These are phyloP conservation scores for Patiria miniata DNA, from an alignment of 35 echinoderm and acorn worm genomes.

Conservation along the genomic window DNA sequence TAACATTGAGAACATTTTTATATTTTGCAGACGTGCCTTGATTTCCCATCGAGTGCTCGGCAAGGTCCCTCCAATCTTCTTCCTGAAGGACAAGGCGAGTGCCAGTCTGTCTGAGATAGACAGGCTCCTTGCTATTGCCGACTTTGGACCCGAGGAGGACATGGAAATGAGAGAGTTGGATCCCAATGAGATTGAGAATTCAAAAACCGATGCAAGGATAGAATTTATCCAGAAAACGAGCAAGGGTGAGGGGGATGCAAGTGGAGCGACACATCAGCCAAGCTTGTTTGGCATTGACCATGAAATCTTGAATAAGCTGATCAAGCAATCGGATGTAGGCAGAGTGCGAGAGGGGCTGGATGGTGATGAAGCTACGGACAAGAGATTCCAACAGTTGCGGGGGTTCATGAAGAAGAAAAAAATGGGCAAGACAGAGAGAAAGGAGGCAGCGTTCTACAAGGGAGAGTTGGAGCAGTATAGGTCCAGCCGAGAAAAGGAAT, in stretches of 20 bases:
- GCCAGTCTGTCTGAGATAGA: slow-evolving; percentile 74
- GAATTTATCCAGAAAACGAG: neutral
- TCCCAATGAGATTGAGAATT: neutral
- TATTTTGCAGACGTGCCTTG: slow-evolving; percentile 53
- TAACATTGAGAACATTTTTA: slow-evolving; percentile 19
- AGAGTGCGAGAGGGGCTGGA: neutral
- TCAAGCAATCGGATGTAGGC: neutral
- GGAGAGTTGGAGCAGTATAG: slow-evolving; percentile 38
- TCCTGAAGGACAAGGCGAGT: slow-evolving; percentile 71
- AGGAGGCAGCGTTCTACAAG: slow-evolving; percentile 30
- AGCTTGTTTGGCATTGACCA: slow-evolving; percentile 61
- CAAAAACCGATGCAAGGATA: neutral
- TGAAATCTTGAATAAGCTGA: slow-evolving; percentile 16
- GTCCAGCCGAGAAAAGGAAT: neutral
- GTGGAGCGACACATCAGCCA: neutral
- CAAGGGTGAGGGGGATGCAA: neutral
- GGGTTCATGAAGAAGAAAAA: slow-evolving; percentile 39
- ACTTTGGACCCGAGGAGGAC: slow-evolving; percentile 58
- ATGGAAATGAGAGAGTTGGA: neutral
- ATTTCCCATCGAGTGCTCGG: slow-evolving; percentile 64
- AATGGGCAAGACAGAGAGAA: slow-evolving; percentile 23
- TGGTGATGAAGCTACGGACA: neutral
- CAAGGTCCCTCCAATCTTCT: slow-evolving; percentile 66
- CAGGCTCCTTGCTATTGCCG: slow-evolving; percentile 61
- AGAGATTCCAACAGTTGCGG: slow-evolving; percentile 46